phyloP scores from a whole-genome alignment of 2,797 vertebrate genomes.

The Cyclura pinguis region DNA sequence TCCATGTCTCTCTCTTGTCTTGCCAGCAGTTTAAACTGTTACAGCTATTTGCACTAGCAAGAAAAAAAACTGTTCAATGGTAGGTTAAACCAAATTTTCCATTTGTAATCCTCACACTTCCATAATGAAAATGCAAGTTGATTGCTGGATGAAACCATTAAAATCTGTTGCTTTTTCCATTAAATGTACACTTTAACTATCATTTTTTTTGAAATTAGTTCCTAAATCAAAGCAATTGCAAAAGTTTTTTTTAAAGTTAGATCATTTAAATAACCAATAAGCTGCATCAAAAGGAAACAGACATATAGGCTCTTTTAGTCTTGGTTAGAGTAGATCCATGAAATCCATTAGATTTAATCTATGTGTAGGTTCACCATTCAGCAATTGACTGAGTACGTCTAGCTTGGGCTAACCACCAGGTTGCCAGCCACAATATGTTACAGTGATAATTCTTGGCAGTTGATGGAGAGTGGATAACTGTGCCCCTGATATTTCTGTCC shows the following conservation, averaged over 20 bases:
- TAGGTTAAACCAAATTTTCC: background rate
- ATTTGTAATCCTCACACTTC: background rate
- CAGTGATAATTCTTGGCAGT: background rate
- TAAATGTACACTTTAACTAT: background rate
- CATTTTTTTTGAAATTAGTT: background rate
- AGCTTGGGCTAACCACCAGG: too few relatives aligned
- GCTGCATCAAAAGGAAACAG: background rate
- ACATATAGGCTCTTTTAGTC: too few relatives aligned
- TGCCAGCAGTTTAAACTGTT: background rate
- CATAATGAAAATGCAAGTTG: background rate
- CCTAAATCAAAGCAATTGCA: background rate
- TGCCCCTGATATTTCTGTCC: background rate
- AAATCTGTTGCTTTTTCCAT: background rate
- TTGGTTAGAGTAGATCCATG: too few relatives aligned
- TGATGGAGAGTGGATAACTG: background rate
- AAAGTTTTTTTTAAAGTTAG: too few relatives aligned
- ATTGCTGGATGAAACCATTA: background rate
- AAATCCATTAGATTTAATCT: too few relatives aligned
- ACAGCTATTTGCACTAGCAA: background rate
- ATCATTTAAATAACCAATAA: background rate
- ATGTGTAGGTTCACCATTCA: too few relatives aligned
- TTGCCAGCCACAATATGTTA: background rate
- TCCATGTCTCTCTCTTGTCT: background rate
- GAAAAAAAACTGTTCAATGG: background rate
- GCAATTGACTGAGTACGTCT: too few relatives aligned